phyloP scores from a whole-genome alignment of 2,113 vertebrate genomes.

The Sciurus niger region DNA sequence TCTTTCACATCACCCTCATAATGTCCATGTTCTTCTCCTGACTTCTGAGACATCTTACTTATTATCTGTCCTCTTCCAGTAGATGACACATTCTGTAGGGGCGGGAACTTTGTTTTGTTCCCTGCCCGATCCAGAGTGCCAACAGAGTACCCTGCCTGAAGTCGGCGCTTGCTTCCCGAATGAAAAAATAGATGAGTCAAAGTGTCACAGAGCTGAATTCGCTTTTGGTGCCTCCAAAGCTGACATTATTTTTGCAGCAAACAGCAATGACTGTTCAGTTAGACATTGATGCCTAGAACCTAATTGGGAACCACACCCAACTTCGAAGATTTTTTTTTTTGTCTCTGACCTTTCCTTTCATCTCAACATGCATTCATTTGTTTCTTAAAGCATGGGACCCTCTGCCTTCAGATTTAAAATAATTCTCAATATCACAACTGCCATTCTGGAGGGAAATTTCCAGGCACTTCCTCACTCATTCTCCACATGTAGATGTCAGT shows the following conservation, averaged over 20 bases:
- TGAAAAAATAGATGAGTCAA: not conserved
- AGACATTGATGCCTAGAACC: not conserved
- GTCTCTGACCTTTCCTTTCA: not conserved
- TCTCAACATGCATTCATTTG: not conserved
- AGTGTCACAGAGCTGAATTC: not conserved
- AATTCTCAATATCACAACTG: not conserved
- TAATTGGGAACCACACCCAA: not conserved
- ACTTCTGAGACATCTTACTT: not conserved
- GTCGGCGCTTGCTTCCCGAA: not conserved
- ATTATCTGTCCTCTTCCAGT: not conserved
- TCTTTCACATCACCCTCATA: accelerated
- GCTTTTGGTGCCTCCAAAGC: not conserved
- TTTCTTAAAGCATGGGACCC: not conserved
- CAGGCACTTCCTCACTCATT: no score
- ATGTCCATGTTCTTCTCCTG: not conserved
- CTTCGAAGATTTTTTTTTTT: not conserved
- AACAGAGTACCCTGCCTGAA: accelerated
- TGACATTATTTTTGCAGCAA: accelerated
- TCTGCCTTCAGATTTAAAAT: not conserved
- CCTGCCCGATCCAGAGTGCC: not conserved
- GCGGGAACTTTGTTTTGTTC: not conserved
- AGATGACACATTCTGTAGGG: no score
- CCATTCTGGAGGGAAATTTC: not conserved
- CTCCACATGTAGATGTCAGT: no score
- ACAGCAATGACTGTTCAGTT: not conserved